phyloP scores from a whole-genome alignment of 2,888 invertebrate species.

The Cerastoderma edule region DNA sequence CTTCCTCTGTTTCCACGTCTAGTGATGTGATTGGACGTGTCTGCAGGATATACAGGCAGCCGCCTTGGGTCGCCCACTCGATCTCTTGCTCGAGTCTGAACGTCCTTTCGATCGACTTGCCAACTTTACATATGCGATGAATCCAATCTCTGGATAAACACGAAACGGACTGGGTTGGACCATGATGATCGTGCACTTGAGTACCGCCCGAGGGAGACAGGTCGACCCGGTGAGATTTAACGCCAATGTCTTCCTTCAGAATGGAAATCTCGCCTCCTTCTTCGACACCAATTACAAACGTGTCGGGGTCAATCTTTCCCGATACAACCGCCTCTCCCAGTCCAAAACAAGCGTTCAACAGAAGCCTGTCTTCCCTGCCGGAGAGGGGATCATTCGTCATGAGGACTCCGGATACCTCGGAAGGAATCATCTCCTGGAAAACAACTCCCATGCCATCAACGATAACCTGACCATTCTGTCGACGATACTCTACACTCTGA shows the following conservation, averaged over 20 bases:
- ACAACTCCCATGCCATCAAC: constrained; percentile 21
- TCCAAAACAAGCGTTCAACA: constrained; percentile 21
- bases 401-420: constrained; percentile 30
- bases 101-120: constrained; percentile 4
- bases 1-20: constrained; percentile 18
- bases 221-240: not conserved
- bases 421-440: constrained; percentile 28
- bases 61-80: constrained; percentile 24
- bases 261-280: not conserved
- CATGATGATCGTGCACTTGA: not conserved
- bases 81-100: constrained; percentile 16
- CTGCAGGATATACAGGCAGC: constrained; percentile 20
- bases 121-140: not conserved
- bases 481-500: constrained; percentile 91
- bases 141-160: not conserved
- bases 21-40: constrained; percentile 20
- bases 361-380: constrained; percentile 14
- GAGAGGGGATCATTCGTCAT: constrained; percentile 29
- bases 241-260: not conserved
- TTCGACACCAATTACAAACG: not conserved
- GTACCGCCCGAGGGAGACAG: not conserved
- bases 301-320: constrained; percentile 11
- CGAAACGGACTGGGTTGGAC: not conserved
- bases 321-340: constrained; percentile 33
- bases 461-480: constrained; percentile 84